Percentiles rank a stretch among this genome's conserved stretches.
Evolutionary conservation across 1,140 invertebrate genomes (phyloP).

Genomic region (Chironomus tepperi): DNA sequence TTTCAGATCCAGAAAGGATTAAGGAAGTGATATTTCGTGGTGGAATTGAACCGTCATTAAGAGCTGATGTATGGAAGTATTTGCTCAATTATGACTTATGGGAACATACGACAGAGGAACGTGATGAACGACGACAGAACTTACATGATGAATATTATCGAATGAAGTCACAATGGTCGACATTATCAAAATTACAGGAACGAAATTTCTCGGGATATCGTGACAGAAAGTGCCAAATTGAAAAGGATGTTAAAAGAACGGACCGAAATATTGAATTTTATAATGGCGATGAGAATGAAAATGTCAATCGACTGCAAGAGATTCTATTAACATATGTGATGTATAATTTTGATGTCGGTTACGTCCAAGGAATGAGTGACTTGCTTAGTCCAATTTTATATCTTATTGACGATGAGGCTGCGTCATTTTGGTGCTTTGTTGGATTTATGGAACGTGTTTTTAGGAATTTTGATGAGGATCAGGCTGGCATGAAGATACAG

Average conservation of each 20-base stretch:
- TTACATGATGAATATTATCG: constrained; percentile 82
- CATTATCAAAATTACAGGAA: constrained; percentile 80
- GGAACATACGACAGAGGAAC: constrained; percentile 65
- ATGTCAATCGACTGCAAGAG: constrained; percentile 75
- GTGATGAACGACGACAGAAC: constrained; percentile 56
- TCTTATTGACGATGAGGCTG: constrained; percentile 84
- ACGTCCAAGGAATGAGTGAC: constrained; percentile 97
- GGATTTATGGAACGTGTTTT: constrained; percentile 96
- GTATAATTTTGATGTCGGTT: constrained; percentile 98
- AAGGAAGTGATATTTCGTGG: constrained; percentile 84
- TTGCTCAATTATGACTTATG: constrained; percentile 83
- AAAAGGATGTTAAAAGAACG: constrained; percentile 96
- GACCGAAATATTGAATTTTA: constrained; percentile 89
- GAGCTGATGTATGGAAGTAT: constrained; percentile 91
- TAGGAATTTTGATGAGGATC: constrained; percentile 96
- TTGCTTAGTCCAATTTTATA: constrained; percentile 86
- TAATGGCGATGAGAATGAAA: constrained; percentile 82
- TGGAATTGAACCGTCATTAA: constrained; percentile 60
- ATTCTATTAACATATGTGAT: constrained; percentile 99
- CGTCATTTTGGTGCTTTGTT: constrained; percentile 99
- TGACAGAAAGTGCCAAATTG: constrained; percentile 89
- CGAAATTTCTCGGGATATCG: constrained; percentile 77
- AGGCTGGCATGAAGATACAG: constrained; percentile 93
- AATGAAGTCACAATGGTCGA: constrained; percentile 96
- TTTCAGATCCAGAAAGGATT: constrained; percentile 57